A percentile compares a stretch with the other conserved stretches of the same genome.
phyloP scores from a whole-genome alignment of 2,888 invertebrate species.

The Eupithecia pulchellata region DNA sequence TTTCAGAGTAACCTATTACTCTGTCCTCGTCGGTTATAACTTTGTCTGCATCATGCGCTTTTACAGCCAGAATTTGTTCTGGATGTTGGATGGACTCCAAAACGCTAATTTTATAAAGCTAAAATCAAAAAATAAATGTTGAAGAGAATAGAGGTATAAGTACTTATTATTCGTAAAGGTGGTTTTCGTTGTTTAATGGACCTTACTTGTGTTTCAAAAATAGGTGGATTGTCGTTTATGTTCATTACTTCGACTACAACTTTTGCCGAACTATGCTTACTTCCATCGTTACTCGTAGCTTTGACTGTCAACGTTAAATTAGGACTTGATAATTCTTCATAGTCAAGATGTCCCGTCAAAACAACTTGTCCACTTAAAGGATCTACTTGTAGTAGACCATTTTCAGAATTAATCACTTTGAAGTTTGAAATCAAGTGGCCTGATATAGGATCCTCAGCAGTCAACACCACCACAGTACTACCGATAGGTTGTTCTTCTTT shows the following conservation, averaged over 20 bases:
- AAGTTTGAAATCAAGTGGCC: conserved; percentile 87
- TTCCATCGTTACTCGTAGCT: conserved; percentile 81
- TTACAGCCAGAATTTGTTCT: conserved; percentile 88
- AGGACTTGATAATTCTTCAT: conserved; percentile 88
- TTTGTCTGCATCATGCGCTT: conserved; percentile 89
- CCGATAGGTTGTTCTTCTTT: conserved; percentile 92
- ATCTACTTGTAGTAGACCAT: conserved; percentile 85
- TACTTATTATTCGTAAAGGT: background rate
- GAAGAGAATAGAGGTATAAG: too few species aligned
- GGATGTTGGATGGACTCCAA: conserved; percentile 89
- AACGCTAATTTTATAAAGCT: conserved; percentile 89
- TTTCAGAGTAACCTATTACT: conserved; percentile 87
- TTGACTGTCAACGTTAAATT: conserved; percentile 85
- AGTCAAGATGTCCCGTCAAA: conserved; percentile 90
- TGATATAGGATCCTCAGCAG: conserved; percentile 89
- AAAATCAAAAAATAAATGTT: conserved; percentile 42
- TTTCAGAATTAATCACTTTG: conserved; percentile 83
- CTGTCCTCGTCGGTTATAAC: conserved; percentile 84
- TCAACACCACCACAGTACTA: conserved; percentile 88
- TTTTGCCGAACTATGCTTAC: conserved; percentile 87
- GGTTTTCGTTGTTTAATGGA: background rate
- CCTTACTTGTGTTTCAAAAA: conserved; percentile 87
- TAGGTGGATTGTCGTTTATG: conserved; percentile 91
- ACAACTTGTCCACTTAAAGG: conserved; percentile 90
- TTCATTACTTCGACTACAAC: conserved; percentile 90